phyloP scores from a whole-genome alignment of 2,797 vertebrate genomes.

The Acanthornis magna region DNA sequence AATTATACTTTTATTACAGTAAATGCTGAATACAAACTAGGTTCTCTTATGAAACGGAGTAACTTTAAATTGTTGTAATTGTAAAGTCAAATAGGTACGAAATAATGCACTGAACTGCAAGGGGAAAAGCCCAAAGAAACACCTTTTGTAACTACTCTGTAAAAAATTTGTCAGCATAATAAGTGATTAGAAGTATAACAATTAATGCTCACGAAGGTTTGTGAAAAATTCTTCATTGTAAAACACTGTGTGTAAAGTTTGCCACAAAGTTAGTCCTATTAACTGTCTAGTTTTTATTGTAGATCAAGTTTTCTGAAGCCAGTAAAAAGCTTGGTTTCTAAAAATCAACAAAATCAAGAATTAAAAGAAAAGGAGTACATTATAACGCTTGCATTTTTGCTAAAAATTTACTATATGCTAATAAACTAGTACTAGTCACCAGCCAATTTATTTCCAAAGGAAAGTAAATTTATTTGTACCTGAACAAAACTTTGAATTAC shows the following conservation, averaged over 20 bases:
- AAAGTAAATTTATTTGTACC: background rate
- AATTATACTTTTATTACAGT: background rate
- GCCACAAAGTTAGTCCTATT: background rate
- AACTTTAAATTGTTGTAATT: background rate
- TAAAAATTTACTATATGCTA: background rate
- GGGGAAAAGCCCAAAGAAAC: background rate
- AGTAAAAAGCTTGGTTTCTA: background rate
- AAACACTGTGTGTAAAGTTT: background rate
- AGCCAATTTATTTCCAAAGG: background rate
- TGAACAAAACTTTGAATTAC: background rate
- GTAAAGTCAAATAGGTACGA: background rate
- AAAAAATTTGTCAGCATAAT: background rate
- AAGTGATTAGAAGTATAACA: background rate
- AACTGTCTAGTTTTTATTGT: background rate
- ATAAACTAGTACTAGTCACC: background rate
- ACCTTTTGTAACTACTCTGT: background rate
- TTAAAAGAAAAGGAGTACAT: background rate
- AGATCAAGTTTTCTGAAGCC: background rate
- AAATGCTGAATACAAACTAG: background rate
- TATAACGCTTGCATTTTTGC: background rate
- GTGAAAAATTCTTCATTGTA: background rate
- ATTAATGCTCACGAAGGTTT: background rate
- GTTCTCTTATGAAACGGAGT: background rate
- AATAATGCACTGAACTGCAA: background rate
- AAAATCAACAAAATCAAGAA: background rate